Evolutionary conservation across 2,113 vertebrate genomes (phyloP).

Genomic region (Chaetodon trifascialis): DNA sequence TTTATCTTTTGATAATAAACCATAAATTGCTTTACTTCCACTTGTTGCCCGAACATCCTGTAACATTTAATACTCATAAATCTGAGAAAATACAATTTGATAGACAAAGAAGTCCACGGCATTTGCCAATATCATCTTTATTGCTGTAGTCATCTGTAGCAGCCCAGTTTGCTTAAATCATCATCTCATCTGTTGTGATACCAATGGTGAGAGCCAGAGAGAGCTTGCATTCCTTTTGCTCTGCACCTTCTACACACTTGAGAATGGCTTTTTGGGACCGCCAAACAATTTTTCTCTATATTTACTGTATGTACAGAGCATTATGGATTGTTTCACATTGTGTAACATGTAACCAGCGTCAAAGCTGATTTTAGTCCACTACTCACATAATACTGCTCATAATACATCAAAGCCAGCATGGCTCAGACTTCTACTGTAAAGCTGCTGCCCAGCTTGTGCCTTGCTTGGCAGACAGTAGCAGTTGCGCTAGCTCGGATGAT

Average conservation of each 20-base stretch:
- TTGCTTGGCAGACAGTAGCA: not conserved
- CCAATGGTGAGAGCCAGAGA: not conserved
- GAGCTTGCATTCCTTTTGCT: not conserved
- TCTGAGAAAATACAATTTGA: not conserved
- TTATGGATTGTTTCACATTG: conserved; percentile 18
- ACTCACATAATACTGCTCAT: not conserved
- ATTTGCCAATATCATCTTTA: not conserved
- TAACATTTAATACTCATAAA: not conserved
- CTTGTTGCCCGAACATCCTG: not conserved
- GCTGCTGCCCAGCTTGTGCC: conserved; percentile 21
- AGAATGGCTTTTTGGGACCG: not conserved
- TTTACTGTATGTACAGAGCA: not conserved
- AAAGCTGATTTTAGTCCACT: conserved; percentile 1
- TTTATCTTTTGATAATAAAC: not conserved
- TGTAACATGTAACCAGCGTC: not conserved
- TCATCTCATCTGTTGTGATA: not conserved
- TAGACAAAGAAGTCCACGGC: not conserved
- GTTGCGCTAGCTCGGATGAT: not conserved
- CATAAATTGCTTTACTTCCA: not conserved
- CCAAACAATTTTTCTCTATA: not conserved
- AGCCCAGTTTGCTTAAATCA: not conserved
- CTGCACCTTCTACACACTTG: not conserved
- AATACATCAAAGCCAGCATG: not conserved
- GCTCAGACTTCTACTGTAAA: not conserved
- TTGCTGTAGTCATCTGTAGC: not conserved